Conservation (phyloP, 2,113 vertebrate species). For the Daphoenositta chrysoptera region DNA sequence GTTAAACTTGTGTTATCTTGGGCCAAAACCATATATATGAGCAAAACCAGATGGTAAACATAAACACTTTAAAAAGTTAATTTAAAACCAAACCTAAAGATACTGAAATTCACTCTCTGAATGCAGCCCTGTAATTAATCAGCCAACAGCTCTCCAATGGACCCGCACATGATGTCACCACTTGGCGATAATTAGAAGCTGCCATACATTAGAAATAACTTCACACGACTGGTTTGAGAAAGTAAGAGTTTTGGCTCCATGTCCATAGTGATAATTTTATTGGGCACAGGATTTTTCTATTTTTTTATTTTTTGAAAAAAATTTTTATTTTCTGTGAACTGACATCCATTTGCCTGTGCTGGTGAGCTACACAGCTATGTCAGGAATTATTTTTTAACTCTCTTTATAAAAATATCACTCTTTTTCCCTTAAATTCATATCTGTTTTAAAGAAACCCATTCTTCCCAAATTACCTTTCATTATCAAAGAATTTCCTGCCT, state of each 20-base stretch:
- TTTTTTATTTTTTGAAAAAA: background rate
- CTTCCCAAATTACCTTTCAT: conserved; percentile 43
- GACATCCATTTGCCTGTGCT: background rate
- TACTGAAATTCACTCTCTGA: conserved; percentile 52
- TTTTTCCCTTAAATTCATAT: background rate
- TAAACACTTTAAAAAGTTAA: conserved; percentile 67
- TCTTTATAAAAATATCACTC: conserved; percentile 17
- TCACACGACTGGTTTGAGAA: background rate
- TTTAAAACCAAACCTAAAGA: conserved; percentile 67
- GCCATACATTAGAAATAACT: conserved; percentile 33
- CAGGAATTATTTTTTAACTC: conserved; percentile 24
- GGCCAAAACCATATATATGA: conserved; percentile 43
- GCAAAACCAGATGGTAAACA: conserved; percentile 73
- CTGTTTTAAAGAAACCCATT: conserved; percentile 35
- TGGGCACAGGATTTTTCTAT: background rate
- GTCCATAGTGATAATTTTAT: background rate
- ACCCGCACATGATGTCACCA: conserved; percentile 45
- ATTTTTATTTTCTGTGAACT: background rate
- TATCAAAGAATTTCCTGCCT: conserved; percentile 55
- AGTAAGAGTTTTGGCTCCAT: background rate
- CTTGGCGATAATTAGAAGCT: conserved; percentile 56
- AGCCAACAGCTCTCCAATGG: conserved; percentile 42
- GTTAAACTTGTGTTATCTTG: conserved; percentile 36
- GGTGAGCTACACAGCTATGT: background rate
- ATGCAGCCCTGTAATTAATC: conserved; percentile 64